Percentiles rank a stretch among this genome's conserved stretches.
phyloP scores from a whole-genome alignment of 2,797 vertebrate species.

The Takifugu rubripes region DNA sequence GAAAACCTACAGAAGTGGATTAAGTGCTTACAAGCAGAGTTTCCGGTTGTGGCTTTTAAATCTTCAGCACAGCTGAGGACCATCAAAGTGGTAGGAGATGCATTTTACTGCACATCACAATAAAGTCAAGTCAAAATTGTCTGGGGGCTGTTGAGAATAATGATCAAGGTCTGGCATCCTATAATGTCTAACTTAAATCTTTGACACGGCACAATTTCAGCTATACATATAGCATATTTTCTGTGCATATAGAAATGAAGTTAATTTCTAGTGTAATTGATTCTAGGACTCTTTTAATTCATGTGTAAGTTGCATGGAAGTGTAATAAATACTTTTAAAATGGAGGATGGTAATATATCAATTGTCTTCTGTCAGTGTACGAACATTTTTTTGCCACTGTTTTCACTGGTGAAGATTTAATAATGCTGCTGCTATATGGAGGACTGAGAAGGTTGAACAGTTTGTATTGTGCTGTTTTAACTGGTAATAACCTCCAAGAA shows the following conservation, averaged over 20 bases:
- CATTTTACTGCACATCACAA: not conserved
- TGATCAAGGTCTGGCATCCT: not conserved
- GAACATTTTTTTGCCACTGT: too few species aligned
- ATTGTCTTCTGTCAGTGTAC: too few species aligned
- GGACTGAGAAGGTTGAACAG: constrained; percentile 73
- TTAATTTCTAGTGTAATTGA: not conserved
- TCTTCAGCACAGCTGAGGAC: constrained; percentile 76
- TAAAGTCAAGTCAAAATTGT: not conserved
- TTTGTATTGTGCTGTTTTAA: constrained; percentile 60
- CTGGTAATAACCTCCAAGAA: constrained; percentile 70
- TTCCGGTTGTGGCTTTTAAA: constrained; percentile 89
- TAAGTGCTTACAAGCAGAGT: constrained; percentile 79
- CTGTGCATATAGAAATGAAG: too few species aligned
- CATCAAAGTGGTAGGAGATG: constrained; percentile 75
- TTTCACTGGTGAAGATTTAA: not conserved
- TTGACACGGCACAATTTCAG: too few species aligned
- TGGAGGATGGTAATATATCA: not conserved
- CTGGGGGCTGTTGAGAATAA: too few species aligned
- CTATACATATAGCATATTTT: too few species aligned
- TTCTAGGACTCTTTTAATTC: not conserved
- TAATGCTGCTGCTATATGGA: constrained; percentile 27
- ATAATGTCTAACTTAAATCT: too few species aligned
- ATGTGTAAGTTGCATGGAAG: not conserved
- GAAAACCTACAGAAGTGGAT: constrained; percentile 87
- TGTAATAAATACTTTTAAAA: not conserved